phyloP scores from a whole-genome alignment of 2,113 vertebrate species.

The Tringa solitaria region DNA sequence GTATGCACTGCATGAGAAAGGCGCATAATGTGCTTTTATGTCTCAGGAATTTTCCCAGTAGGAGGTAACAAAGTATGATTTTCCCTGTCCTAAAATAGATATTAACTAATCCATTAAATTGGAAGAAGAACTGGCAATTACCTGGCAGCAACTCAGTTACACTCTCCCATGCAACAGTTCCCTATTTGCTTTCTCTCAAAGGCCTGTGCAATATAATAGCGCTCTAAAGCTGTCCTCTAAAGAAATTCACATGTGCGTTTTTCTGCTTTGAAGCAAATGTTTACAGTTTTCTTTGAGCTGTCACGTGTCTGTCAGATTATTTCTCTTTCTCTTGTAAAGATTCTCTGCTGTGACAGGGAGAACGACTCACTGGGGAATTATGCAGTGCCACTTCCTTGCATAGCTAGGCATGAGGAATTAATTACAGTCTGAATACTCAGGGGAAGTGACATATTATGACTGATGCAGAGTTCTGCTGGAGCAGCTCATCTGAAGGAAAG shows the following conservation, averaged over 20 bases:
- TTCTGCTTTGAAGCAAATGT: background rate
- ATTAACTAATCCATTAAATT: background rate
- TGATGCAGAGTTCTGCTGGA: background rate
- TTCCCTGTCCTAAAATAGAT: background rate
- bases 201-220: background rate
- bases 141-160: background rate
- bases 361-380: background rate
- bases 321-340: constrained; percentile 26
- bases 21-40: background rate
- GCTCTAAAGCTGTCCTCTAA: background rate
- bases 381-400: background rate
- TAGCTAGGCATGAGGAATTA: constrained; percentile 34
- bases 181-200: background rate
- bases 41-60: background rate
- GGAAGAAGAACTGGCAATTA: background rate
- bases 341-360: constrained; percentile 19
- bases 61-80: background rate
- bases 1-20: background rate
- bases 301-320: constrained; percentile 49
- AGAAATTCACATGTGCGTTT: background rate
- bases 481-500: background rate
- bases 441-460: constrained; percentile 23
- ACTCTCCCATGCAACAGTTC: background rate
- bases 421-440: constrained; percentile 4
- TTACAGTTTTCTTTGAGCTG: background rate